Base-by-base conservation (phyloP, 2,888 invertebrate genomes). In the Conistra vaccinii region DNA sequence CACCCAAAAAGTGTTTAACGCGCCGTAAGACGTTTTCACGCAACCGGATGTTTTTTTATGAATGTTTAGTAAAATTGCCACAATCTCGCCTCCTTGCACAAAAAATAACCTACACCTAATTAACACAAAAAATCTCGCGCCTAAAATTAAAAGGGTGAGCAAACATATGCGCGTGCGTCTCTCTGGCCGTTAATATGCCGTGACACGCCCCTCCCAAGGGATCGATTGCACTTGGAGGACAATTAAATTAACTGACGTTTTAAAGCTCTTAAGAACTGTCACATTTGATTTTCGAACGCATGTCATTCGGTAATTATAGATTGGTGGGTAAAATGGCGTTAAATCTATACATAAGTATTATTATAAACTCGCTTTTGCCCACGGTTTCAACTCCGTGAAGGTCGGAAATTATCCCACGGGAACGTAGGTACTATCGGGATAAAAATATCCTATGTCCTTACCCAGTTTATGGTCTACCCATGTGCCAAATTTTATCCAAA, bases 151-250 rank as follows among this genome's bases (percentile, higher is more conserved):
- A 86, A 78, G 83, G 86, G 62, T 85, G 65, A 63, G 60, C 78
- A 23, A 66, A 77, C 76, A 78, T 72, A 69, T 83, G 84, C 68
- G 73, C 73, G 23, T 23, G 69, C 78, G 45, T 4, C 57, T 39
- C 63, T 45, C 55, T 58, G 29, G 61, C 26, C 60, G 79, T 74
- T 81, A 81, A 83, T 81, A 83, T 48, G 61, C 32, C 68, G 35
- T 66, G 85, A 81, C 83, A 68, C 51, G 48, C 69, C 62, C 53
- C 72, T 76, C 87, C 67, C 85, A 5, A 3, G 85, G 81, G 86
- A 86, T 75, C 76, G 57, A 80, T 84, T 58, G 77, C 87, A 82
- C 67, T 87, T 81, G 79, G 85, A 87, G 81, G 57, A 66, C 87
- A 81, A 87, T 85, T 80, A 87, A 85, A 73, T 75, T 61, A 69